These are phyloP conservation scores for Cromileptes altivelis DNA, from an alignment of 2,113 vertebrate genomes.

Conservation along the genomic window DNA sequence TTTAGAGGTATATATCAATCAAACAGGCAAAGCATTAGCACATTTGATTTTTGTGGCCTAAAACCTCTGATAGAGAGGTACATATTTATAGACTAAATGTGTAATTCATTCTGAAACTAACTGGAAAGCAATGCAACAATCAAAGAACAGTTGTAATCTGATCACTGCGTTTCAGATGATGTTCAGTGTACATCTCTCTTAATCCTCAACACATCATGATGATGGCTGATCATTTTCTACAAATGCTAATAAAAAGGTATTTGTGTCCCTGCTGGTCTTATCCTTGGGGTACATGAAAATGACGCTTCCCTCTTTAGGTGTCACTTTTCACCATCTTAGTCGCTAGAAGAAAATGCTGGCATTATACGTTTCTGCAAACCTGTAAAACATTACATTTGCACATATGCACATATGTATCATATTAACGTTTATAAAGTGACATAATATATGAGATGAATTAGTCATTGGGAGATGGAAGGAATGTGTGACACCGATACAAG, in stretches of 20 bases:
- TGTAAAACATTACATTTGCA: no score
- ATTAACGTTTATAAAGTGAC: no score
- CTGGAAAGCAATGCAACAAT: background rate
- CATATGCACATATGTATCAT: no score
- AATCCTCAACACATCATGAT: background rate
- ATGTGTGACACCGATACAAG: no score
- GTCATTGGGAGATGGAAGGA: no score
- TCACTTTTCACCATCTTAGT: no score
- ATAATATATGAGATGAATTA: no score
- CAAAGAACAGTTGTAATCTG: background rate
- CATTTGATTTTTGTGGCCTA: background rate
- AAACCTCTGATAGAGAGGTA: no score
- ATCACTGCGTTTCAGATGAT: background rate
- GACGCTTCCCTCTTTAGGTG: background rate
- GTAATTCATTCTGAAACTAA: background rate
- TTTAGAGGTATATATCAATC: background rate
- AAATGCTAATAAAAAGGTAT: background rate
- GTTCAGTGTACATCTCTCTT: background rate
- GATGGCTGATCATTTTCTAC: background rate
- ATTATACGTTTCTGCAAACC: no score
- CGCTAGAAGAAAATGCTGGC: no score
- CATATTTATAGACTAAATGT: no score
- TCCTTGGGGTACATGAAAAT: background rate
- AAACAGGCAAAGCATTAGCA: background rate
- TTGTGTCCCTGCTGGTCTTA: background rate